Base-by-base conservation (phyloP, 1,140 invertebrate species). In the Drosophila ananassae region DNA sequence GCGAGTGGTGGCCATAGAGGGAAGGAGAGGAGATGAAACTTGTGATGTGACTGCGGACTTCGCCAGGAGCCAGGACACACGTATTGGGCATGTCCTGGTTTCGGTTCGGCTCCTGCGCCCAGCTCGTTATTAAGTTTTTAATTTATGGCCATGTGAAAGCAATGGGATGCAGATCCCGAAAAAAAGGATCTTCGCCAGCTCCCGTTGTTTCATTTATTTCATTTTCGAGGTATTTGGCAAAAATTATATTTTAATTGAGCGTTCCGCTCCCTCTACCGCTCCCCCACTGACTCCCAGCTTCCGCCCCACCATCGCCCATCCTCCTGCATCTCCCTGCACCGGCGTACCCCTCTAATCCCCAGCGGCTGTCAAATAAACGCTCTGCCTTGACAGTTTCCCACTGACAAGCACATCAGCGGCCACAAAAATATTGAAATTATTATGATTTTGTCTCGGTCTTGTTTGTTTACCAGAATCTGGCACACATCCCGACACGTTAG, bases 161-260 rank as follows among this genome's bases (percentile, higher is more conserved):
- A 80, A 25, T 21, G 73, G 62, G 51, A 60, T 59, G 60, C 73
- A 57, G 59, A 64, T 68, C 47, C 67, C 34, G 60, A 52, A 57
- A 51, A 59, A 55, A 12, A 22, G 63, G 17, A 68, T 69, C 67
- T 69, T 50, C 25, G 25, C 66, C 25, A 25, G 22, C 32, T 57
- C 32, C 41, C 30, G 32, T 51, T 58, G 46, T 53, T 57, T 44
- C 25, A 24, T 46, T 2, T 52, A 30, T 59, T 52, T 69, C 47
- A 67, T 78, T 78, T 51, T 53, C 25, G 25, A n/a, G 25, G 51
- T 60, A 67, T 75, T 69, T 37, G 58, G 12, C 64, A 73, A 76
- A 85, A 90, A 90, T 87, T 83, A 90, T 90, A 75, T 90, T 90
- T 90, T 90, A 90, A 90, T 90, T 90, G 87, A 83, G 81, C 79